Percentiles rank a stretch among this genome's conserved stretches.
phyloP scores from a whole-genome alignment of 2,888 invertebrate genomes.

The Crioceris asparagi region DNA sequence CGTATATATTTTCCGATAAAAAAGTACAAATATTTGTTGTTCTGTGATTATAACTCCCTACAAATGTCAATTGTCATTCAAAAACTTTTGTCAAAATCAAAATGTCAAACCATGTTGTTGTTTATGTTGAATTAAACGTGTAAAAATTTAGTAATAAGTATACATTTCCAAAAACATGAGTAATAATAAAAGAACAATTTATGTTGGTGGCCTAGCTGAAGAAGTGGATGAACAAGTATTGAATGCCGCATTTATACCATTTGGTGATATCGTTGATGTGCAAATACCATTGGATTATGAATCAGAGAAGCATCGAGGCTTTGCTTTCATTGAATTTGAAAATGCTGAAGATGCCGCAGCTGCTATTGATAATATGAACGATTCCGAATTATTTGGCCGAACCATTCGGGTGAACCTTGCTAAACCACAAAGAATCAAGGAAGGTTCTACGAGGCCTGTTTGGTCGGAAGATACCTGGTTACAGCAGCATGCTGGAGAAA shows the following conservation, averaged over 20 bases:
- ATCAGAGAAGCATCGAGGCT: conserved; percentile 93
- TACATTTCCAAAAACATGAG: too few relatives aligned
- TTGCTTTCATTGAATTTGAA: conserved; percentile 98
- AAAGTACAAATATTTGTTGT: too few relatives aligned
- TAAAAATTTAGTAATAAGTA: too few relatives aligned
- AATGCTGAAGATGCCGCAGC: conserved; percentile 95
- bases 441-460: conserved; percentile 87
- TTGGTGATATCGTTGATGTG: conserved; percentile 96
- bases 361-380: conserved; percentile 99
- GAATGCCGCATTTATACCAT: conserved; percentile 95
- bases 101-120: too few relatives aligned
- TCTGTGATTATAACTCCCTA: too few relatives aligned
- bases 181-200: conserved; percentile 71
- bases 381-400: conserved; percentile 92
- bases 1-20: too few relatives aligned
- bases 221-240: conserved; percentile 94
- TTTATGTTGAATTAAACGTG: too few relatives aligned
- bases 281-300: conserved; percentile 98
- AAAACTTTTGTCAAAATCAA: too few relatives aligned
- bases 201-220: conserved; percentile 81
- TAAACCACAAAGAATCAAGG: conserved; percentile 92
- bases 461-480: conserved; percentile 99
- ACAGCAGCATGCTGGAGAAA: conserved; percentile 94
- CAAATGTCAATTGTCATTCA: too few relatives aligned
- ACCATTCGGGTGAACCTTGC: conserved; percentile 95